Evolutionary conservation across 2,888 invertebrate species (phyloP), one percentile per base, ranked within the genome.

Genomic region (Thymelicus lineola): DNA sequence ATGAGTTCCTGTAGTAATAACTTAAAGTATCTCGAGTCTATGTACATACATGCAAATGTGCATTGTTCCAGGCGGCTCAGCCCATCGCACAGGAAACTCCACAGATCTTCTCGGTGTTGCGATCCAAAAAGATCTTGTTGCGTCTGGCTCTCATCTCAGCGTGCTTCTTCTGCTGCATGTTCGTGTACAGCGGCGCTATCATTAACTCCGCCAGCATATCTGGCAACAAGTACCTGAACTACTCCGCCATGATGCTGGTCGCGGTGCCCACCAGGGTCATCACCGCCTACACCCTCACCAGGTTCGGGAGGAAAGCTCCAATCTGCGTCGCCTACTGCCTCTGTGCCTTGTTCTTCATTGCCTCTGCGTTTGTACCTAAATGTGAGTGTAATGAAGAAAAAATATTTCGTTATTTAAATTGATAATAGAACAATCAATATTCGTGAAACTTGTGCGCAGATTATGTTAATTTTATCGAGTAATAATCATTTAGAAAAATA

Each of bases 211-310:
- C 96, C n/a, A 94, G 95, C 20, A 89, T 97, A 61, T 94, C 95
- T 50, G 97, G 97, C 17, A 95, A 97, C 86, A 96, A 96, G 82
- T 97, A 97, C 85, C 80, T 96, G 35, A 97, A 97, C 89, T 97
- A 96, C 84, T 96, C 97, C 2, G 87, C 95, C 48, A 93, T 96
- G 64, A 88, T 95, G 57, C 84, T 95, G 38, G 95, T 96, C 15
- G 95, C 96, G 75, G 94, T 97, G 46, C 97, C 97, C 0, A 94
- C 94, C 1, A 81, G 92, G 42, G 77, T 91, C 71, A 74, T 93
- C 59, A 90, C 89, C 0, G 93, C 92, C 0, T 82, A 95, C 14
- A 92, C 96, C 0, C 94, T 96, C 78, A 95, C 96, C 73, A 91
- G 91, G 76, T 92, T 95, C 59, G 96, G 96, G 9, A 88, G 96